Evolutionary conservation across 2,797 vertebrate genomes (phyloP).

Genomic region (Labroides dimidiatus): DNA sequence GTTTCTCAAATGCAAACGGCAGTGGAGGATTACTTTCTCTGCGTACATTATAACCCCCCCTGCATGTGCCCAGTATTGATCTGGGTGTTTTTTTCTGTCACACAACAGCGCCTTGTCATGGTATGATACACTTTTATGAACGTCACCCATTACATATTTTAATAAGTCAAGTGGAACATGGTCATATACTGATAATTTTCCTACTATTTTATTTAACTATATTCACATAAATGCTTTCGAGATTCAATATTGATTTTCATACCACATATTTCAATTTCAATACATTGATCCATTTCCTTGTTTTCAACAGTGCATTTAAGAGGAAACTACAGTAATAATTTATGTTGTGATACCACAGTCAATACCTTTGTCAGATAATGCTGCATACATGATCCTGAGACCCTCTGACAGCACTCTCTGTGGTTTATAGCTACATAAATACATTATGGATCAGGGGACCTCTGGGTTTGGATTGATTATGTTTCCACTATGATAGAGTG

Average conservation of each 20-base stretch:
- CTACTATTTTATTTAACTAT: too few species aligned
- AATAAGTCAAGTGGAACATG: background rate
- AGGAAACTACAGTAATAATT: slow-evolving; percentile 9
- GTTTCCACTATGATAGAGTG: background rate
- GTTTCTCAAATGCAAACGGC: slow-evolving; percentile 14
- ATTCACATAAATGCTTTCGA: background rate
- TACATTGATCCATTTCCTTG: background rate
- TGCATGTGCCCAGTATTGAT: slow-evolving; percentile 30
- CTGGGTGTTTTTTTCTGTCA: slow-evolving; percentile 19
- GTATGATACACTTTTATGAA: background rate
- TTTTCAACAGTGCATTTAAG: slow-evolving; percentile 4
- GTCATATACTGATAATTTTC: too few species aligned
- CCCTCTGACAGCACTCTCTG: background rate
- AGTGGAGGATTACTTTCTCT: slow-evolving; percentile 36
- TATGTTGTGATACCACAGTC: background rate
- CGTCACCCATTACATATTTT: background rate
- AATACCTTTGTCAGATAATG: slow-evolving; percentile 1
- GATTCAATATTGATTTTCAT: too few species aligned
- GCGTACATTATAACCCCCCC: slow-evolving; percentile 10
- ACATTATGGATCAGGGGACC: background rate
- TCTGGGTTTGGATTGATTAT: background rate
- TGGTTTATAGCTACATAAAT: slow-evolving; percentile 6
- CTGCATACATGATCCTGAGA: background rate
- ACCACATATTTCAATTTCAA: too few species aligned
- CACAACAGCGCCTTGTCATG: slow-evolving; percentile 1